Base-by-base conservation (phyloP, 2,888 invertebrate species). In the Catocala sponsa region DNA sequence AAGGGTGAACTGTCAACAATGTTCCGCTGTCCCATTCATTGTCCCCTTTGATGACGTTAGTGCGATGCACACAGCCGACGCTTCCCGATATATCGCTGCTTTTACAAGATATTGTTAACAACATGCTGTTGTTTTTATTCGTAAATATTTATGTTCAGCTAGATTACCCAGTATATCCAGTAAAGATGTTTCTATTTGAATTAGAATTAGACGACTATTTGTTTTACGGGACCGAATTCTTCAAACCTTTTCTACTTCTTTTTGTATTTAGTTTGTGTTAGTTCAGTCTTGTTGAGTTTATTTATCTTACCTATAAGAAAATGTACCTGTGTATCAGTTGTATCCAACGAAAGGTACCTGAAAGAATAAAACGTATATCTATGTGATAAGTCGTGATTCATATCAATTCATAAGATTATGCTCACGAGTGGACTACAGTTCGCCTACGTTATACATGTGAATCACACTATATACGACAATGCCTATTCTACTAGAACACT, bases 41-140 rank as follows among this genome's bases (percentile, higher is more conserved):
- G 83, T 81, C 79, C 85, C 84, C 84, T 86, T 83, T 89, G 85
- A 87, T 87, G 84, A 84, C 78, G 85, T 88, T 87, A 87, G 87
- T 85, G 85, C 85, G 81, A 81, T 86, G 88, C 85, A 88, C 88
- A 88, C 88, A 90, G 90, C 85, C 88, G 81, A 74, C 67, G 66
- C 56, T 61, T 35, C 63, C 63, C 74, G 70, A 63, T 55, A 59
- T 75, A 79, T 83, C 83, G 83, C 84, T 83, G 85, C 82, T 82
- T 84, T 82, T 77, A 76, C 78, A 76, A 79, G 65, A 83, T 78
- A 77, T 70, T 55, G 72, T 80, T 85, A 86, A 87, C 79, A 84
- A 76, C 77, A 51, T 63, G 65, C 50, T 57, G 46, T n/a, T 59
- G 50, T 52, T 47, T 44, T 15, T 46, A 65, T 65, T 57, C 57